Evolutionary conservation across 2,888 invertebrate species (phyloP).

Genomic region (Plebejus argus): DNA sequence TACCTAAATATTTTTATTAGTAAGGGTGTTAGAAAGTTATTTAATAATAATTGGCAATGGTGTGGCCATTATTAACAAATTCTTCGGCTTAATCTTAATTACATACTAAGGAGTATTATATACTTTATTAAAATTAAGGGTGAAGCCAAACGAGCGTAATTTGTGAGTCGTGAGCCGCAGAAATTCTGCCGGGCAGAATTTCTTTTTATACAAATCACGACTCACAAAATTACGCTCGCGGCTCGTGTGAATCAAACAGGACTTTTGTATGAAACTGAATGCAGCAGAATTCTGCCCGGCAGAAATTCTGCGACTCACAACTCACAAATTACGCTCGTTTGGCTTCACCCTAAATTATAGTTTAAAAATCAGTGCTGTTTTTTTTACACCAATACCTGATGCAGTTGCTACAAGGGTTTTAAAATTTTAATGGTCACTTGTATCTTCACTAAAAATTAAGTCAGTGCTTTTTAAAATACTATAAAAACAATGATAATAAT

Average conservation of each 20-base stretch:
- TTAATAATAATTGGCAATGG: not conserved
- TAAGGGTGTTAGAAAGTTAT: not conserved
- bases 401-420: not conserved
- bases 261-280: too few relatives aligned
- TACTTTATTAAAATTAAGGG: not conserved
- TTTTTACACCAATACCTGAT: not conserved
- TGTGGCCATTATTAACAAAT: not conserved
- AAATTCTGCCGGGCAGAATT: too few relatives aligned
- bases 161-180: too few relatives aligned
- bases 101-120: conserved; percentile 14
- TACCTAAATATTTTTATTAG: not conserved
- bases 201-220: too few relatives aligned
- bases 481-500: not conserved
- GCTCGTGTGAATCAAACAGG: too few relatives aligned
- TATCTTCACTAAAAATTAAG: not conserved
- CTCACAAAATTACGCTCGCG: too few relatives aligned
- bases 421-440: not conserved
- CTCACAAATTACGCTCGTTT: too few relatives aligned
- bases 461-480: not conserved
- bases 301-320: too few relatives aligned
- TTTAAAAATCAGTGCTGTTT: not conserved
- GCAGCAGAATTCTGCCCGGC: too few relatives aligned
- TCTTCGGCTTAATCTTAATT: not conserved
- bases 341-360: not conserved
- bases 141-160: too few relatives aligned